Conservation (phyloP, 2,113 vertebrate genomes). For the Pelodiscus sinensis region DNA sequence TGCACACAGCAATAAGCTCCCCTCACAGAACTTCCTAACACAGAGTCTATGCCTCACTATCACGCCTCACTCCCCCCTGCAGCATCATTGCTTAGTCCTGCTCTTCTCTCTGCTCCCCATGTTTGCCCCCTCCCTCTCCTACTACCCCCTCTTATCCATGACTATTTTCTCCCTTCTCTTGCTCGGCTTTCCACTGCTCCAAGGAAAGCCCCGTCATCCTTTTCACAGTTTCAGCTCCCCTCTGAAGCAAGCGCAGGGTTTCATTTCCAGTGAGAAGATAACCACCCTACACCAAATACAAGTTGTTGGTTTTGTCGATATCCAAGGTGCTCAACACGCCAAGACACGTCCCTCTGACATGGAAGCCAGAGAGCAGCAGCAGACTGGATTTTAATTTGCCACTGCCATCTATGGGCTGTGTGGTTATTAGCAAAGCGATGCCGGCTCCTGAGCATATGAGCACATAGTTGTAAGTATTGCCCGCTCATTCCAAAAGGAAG, state of each 20-base stretch:
- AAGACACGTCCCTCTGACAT: accelerated
- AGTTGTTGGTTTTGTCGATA: accelerated
- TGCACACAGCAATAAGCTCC: neutral
- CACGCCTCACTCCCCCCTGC: neutral
- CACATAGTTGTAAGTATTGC: accelerated
- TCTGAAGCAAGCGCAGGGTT: neutral
- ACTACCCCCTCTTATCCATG: accelerated
- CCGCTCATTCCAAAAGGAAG: neutral
- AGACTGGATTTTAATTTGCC: slow-evolving; percentile 48
- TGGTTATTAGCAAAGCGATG: neutral
- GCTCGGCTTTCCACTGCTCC: neutral
- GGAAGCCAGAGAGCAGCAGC: neutral
- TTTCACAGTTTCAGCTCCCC: accelerated
- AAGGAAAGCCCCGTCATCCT: accelerated
- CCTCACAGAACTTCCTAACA: neutral
- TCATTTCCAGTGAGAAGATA: neutral
- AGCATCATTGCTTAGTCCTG: accelerated
- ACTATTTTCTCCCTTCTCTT: neutral
- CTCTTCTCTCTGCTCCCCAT: neutral
- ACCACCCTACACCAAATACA: accelerated
- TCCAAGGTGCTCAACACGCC: accelerated
- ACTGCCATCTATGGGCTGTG: slow-evolving; percentile 64
- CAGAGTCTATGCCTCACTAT: neutral
- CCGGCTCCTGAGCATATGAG: accelerated
- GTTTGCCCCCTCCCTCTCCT: neutral